Percentiles rank a stretch among this genome's conserved stretches.
phyloP scores from a whole-genome alignment of 1,140 invertebrate genomes.

The Uloborus diversus region DNA sequence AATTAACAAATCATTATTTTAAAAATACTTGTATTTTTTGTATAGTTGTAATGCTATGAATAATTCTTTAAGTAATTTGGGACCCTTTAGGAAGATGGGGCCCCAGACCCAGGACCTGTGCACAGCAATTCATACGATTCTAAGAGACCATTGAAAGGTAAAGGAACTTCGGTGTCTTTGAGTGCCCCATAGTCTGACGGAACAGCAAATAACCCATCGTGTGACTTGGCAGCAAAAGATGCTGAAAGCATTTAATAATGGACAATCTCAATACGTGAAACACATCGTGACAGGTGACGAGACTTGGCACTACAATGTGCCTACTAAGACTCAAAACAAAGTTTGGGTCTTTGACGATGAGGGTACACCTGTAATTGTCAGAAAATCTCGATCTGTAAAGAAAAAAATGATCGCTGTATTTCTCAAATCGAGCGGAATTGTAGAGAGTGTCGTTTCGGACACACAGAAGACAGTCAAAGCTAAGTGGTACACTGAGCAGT shows the following conservation, averaged over 20 bases:
- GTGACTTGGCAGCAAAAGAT: neutral
- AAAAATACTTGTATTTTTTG: no score
- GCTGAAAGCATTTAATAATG: neutral
- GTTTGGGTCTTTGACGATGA: neutral
- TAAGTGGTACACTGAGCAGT: neutral
- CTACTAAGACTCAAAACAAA: neutral
- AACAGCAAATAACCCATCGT: neutral
- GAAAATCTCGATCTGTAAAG: neutral
- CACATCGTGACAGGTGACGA: neutral
- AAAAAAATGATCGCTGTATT: neutral
- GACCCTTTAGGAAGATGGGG: no score
- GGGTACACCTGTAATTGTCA: neutral
- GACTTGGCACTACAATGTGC: neutral
- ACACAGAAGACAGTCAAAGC: neutral
- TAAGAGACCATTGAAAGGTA: neutral
- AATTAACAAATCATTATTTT: no score
- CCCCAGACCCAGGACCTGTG: no score
- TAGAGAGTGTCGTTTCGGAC: no score
- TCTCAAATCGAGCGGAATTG: neutral
- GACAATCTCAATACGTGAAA: neutral
- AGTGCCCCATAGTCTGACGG: neutral
- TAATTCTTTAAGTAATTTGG: no score
- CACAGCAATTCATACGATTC: neutral
- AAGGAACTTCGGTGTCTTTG: neutral
- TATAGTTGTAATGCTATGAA: no score